Base-by-base conservation (phyloP, 2,888 invertebrate genomes). In the Operophtera brumata region DNA sequence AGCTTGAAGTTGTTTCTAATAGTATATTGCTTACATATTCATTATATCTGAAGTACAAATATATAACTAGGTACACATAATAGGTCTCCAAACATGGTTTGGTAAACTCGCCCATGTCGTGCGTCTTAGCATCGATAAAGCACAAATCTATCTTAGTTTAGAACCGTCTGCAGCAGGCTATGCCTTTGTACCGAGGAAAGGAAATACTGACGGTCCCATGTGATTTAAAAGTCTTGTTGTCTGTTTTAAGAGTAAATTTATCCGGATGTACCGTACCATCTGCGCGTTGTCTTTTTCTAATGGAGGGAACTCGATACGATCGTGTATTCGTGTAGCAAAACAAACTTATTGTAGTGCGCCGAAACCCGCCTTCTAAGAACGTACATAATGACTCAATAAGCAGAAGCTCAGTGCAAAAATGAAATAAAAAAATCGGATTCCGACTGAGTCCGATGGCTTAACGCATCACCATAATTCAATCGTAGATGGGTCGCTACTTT, bases 381-480 rank as follows among this genome's bases (percentile, higher is more conserved):
- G 53, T 42, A 54, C 72, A 71, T 75, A 79, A 80, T 76, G 75
- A 78, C 78, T 78, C 75, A 75, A 73, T 75, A 70, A 69, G 70
- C 71, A 67, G 64, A 63, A 72, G 82, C 79, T 83, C 80, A 82
- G 67, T 67, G 80, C 78, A 73, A 84, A 84, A 84, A 78, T 78
- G 73, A 86, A 85, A 86, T 80, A 87, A 85, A 82, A 20, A 84
- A 78, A 69, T 62, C 62, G 78, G 78, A 81, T 81, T 82, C 82
- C 82, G 74, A 70, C 79, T 68, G 83, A 80, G 84, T 82, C 80
- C 74, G 77, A 80, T 76, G 83, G 88, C 86, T 89, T 86, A 89
- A 83, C 86, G 83, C 84, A 89, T 88, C 87, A 82, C 80, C 86
- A 90, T 90, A 88, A 88, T 88, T 90, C 90, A 89, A 88, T 89